phyloP scores from a whole-genome alignment of 2,888 invertebrate genomes.

The Tinea pellionella region DNA sequence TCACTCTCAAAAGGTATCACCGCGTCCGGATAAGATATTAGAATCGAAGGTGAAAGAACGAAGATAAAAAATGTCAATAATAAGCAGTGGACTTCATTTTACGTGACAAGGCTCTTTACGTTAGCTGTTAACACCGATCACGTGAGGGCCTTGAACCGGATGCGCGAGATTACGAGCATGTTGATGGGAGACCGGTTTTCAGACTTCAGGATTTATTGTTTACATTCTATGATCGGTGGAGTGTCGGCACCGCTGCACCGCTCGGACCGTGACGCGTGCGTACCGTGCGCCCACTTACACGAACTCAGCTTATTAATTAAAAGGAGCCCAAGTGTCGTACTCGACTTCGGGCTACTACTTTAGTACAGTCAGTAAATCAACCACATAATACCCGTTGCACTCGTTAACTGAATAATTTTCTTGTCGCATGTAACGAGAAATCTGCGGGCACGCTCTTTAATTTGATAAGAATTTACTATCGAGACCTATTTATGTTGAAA shows the following conservation, averaged over 20 bases:
- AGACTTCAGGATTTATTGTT: conserved; percentile 9
- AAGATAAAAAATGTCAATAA: conserved; percentile 42
- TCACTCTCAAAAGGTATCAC: background rate
- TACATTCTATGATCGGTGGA: background rate
- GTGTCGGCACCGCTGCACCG: conserved; percentile 2
- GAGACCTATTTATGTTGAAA: background rate
- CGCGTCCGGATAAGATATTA: conserved; percentile 48
- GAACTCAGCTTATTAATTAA: conserved; percentile 12
- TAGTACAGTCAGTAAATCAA: background rate
- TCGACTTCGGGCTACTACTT: background rate
- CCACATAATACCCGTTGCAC: background rate
- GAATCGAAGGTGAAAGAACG: conserved; percentile 44
- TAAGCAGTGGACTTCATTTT: conserved; percentile 32
- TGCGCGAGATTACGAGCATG: conserved; percentile 9
- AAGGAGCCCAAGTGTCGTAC: background rate
- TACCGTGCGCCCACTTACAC: background rate
- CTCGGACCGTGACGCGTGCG: background rate
- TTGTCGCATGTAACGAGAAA: background rate
- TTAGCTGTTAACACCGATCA: conserved; percentile 46
- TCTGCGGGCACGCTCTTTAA: background rate
- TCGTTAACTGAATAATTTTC: background rate
- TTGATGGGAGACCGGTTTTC: background rate
- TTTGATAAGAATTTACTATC: background rate
- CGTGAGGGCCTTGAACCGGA: conserved; percentile 48
- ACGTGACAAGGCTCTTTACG: conserved; percentile 54